Evolutionary conservation across 1,140 invertebrate genomes (phyloP).

Genomic region (Ctenoplectra terminalis): DNA sequence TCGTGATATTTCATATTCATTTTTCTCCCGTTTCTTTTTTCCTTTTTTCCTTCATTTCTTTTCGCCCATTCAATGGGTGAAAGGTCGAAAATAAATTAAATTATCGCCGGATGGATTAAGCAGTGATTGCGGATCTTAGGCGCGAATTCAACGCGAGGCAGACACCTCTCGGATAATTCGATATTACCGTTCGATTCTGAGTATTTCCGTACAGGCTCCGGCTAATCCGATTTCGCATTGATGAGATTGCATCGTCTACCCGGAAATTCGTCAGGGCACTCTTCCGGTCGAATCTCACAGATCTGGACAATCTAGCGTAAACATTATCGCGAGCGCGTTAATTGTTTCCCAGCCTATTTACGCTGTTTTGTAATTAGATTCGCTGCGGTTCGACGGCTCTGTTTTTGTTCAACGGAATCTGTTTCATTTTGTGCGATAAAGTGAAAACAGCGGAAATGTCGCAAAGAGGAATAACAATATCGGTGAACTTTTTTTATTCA

Average conservation of each 20-base stretch:
- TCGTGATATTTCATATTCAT: background rate
- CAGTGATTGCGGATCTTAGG: background rate
- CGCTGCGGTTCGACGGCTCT: no score
- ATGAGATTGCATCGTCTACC: conserved; percentile 40
- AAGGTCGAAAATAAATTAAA: background rate
- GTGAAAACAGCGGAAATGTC: no score
- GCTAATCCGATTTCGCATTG: conserved; percentile 43
- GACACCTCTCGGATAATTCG: conserved; percentile 45
- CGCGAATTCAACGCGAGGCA: conserved; percentile 3
- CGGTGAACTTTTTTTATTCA: no score
- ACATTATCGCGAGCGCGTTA: background rate
- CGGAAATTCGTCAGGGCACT: conserved; percentile 42
- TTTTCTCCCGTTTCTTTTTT: background rate
- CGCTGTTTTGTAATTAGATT: background rate
- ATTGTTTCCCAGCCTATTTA: background rate
- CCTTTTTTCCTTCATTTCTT: background rate
- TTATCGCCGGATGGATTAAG: conserved; percentile 4
- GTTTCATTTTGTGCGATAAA: background rate
- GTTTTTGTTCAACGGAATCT: background rate
- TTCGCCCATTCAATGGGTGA: background rate
- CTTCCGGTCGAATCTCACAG: conserved; percentile 5
- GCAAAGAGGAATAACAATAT: no score
- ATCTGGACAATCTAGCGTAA: conserved; percentile 31
- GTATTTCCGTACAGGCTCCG: conserved; percentile 38
- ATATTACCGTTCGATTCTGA: conserved; percentile 54